Percentiles rank a stretch among this genome's conserved stretches.
These are phyloP conservation scores for Entomobrya proxima DNA, from an alignment of 2,888 invertebrate genomes.

Conservation along the genomic window DNA sequence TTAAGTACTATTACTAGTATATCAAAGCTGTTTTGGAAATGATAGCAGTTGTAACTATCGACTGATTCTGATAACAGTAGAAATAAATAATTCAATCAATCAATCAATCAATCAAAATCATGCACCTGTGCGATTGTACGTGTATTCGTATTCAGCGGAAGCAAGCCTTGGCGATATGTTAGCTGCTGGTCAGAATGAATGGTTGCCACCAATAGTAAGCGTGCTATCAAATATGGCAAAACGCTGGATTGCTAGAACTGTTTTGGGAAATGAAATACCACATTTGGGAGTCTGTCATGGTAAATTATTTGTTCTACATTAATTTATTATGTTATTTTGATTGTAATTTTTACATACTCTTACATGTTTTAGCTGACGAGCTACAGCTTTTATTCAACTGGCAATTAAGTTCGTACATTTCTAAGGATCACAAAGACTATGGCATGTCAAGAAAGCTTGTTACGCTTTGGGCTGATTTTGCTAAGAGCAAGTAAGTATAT, in stretches of 20 bases:
- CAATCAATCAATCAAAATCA: too few relatives aligned
- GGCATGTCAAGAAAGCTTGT: constrained; percentile 55
- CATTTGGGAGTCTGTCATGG: constrained; percentile 66
- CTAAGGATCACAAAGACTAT: constrained; percentile 42
- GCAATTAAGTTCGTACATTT: constrained; percentile 34
- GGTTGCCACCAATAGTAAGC: constrained; percentile 46
- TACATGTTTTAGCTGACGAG: constrained; percentile 37
- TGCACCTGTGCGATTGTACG: constrained; percentile 58
- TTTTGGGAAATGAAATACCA: constrained; percentile 47
- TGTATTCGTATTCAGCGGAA: constrained; percentile 54
- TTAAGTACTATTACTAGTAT: too few relatives aligned
- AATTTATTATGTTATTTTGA: background rate
- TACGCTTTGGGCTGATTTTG: constrained; percentile 64
- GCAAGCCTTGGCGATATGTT: constrained; percentile 46
- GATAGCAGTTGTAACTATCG: too few relatives aligned
- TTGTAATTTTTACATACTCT: too few relatives aligned
- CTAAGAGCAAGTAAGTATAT: constrained; percentile 46
- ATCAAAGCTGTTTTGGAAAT: too few relatives aligned
- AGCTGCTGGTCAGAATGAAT: constrained; percentile 52
- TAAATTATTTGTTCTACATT: background rate
- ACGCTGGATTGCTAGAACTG: constrained; percentile 42
- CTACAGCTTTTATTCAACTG: constrained; percentile 50
- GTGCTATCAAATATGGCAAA: constrained; percentile 34
- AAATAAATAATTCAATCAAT: too few relatives aligned
- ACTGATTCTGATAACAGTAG: too few relatives aligned